Evolutionary conservation across 2,113 vertebrate species (phyloP).

Genomic region (Catharus bicknelli): DNA sequence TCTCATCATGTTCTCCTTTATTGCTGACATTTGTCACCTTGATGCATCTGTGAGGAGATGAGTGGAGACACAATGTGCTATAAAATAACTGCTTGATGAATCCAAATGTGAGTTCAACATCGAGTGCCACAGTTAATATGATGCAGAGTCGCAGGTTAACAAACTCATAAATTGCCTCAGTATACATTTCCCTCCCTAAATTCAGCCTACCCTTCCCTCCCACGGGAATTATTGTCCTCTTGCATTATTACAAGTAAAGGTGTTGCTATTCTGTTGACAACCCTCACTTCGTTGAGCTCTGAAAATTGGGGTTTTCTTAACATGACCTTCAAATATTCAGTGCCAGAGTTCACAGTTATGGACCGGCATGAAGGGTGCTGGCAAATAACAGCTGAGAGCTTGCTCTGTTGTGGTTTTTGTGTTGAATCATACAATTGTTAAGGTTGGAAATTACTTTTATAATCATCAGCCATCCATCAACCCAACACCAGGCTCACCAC

Average conservation of each 20-base stretch:
- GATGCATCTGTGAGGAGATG: slow-evolving; percentile 29
- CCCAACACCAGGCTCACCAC: background rate
- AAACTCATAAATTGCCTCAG: slow-evolving; percentile 26
- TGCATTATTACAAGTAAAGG: background rate
- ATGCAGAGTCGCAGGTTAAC: slow-evolving; percentile 34
- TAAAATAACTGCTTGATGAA: slow-evolving; percentile 40
- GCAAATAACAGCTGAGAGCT: background rate
- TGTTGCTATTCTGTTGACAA: background rate
- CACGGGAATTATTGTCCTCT: background rate
- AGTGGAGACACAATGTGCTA: background rate
- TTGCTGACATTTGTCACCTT: slow-evolving; percentile 53
- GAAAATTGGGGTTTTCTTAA: background rate
- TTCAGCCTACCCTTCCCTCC: background rate
- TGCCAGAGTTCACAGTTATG: background rate
- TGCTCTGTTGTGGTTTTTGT: background rate
- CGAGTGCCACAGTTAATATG: background rate
- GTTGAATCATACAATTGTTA: background rate
- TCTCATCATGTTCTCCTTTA: slow-evolving; percentile 24
- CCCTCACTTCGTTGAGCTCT: background rate
- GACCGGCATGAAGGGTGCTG: accelerated
- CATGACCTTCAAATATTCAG: background rate
- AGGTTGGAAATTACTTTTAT: background rate
- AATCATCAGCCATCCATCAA: background rate
- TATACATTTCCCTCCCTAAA: background rate
- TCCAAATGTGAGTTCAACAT: background rate